Base-by-base conservation (phyloP, 2,797 vertebrate species). In the Muscicapa striata region DNA sequence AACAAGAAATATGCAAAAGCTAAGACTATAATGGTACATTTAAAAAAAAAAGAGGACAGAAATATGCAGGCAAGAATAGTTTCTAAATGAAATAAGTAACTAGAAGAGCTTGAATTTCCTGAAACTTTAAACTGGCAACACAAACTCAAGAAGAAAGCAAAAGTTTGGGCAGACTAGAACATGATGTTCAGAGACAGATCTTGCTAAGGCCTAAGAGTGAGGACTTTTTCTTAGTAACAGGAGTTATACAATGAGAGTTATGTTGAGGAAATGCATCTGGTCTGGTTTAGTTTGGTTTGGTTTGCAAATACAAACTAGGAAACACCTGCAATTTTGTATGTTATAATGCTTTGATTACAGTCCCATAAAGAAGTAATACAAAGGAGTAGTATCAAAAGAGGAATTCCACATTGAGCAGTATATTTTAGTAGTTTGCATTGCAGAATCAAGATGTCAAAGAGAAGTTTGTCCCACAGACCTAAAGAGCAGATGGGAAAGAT, bases 401-500 rank as follows among this genome's bases (percentile, higher is more conserved):
- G 74, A 83, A 74, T 77, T 92, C 41, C 61, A 0, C 27, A 27
- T 74, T 90, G 64, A 74, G 63, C 61, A 87, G 30, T 61, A 36
- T 21, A 23, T 84, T 68, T 87, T 51, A 55, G 36, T 69, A 78
- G 90, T 88, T 94, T 87, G 24, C 88, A 68, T 74, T 80, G 70
- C 75, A 83, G 84, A 89, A 70, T 87, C 77, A 85, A 82, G 74
- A 84, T 68, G 32, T 89, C 46, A 68, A 61, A 89, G 45, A 51
- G 52, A 72, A 87, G 26, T 70, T 79, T 61, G 8, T 79, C 79
- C 49, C 18, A 5, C 41, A 59, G 43, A 48, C 29, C 57, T 89
- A 54, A 94, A 32, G 38, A 89, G 29, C 61, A 84, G 59, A 87
- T 87, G 72, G 59, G 52, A 90, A 93, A 92, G 49, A 48, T 95